Conservation (phyloP, 2,113 vertebrate genomes). For the Mandrillus leucophaeus region DNA sequence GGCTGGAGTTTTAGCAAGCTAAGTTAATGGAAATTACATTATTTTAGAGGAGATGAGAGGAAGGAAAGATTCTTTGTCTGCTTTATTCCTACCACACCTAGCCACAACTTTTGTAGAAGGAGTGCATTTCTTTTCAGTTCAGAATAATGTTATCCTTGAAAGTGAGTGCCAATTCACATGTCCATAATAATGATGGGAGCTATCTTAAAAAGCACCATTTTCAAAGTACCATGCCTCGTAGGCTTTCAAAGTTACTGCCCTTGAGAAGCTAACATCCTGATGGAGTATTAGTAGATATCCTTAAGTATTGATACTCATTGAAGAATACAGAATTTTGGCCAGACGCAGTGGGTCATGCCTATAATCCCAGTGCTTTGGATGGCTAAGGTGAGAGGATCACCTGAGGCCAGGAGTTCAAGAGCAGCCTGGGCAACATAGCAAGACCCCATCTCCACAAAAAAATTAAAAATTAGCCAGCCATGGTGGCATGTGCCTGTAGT, state of each 20-base stretch:
- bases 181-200: background rate
- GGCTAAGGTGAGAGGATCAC: too few relatives aligned
- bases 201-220: slow-evolving; percentile 27
- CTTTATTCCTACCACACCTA: background rate
- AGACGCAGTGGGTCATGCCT: background rate
- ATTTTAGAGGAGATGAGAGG: slow-evolving; percentile 24
- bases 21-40: slow-evolving; percentile 61
- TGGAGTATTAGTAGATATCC: slow-evolving; percentile 13
- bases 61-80: slow-evolving; percentile 41
- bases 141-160: slow-evolving; percentile 44
- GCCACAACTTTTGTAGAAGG: background rate
- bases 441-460: too few relatives aligned
- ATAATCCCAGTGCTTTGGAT: too few relatives aligned
- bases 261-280: slow-evolving; percentile 27
- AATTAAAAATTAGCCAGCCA: too few relatives aligned
- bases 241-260: slow-evolving; percentile 11
- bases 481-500: too few relatives aligned
- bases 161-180: background rate
- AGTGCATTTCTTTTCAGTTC: slow-evolving; percentile 25
- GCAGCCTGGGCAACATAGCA: too few relatives aligned
- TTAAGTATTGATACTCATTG: slow-evolving; percentile 25
- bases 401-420: too few relatives aligned
- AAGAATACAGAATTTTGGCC: background rate
- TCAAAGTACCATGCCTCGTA: slow-evolving; percentile 1
- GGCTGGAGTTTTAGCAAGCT: slow-evolving; percentile 25